Percentiles rank a stretch among this genome's conserved stretches.
Evolutionary conservation across 2,797 vertebrate genomes (phyloP).

Genomic region (Pantherophis alleghaniensis): DNA sequence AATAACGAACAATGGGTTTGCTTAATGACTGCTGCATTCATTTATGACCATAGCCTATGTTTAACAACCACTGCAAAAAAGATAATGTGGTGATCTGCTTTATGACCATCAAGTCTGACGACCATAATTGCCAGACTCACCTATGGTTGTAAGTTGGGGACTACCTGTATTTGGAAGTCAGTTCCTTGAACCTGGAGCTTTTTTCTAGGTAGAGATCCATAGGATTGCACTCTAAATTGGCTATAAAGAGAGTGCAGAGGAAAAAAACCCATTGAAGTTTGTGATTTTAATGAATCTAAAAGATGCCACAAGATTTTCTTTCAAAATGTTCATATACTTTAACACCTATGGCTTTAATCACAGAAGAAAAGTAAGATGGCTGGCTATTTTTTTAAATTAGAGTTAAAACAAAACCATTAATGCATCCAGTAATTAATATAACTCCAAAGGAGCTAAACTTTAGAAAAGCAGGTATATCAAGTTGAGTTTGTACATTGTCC

Average conservation of each 20-base stretch:
- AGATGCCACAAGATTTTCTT: background rate
- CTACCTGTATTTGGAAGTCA: background rate
- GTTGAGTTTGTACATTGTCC: background rate
- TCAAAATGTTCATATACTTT: slow-evolving; percentile 12
- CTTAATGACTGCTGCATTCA: background rate
- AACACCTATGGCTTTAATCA: background rate
- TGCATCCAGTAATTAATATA: background rate
- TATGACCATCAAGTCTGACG: background rate
- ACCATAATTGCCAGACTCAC: background rate
- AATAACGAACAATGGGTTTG: background rate
- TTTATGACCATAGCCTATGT: background rate
- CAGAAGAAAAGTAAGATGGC: background rate
- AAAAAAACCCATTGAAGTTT: background rate
- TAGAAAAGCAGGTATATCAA: background rate
- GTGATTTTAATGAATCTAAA: slow-evolving; percentile 8
- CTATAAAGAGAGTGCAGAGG: background rate
- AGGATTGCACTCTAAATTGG: background rate
- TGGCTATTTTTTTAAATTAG: background rate
- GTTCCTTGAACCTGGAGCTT: background rate
- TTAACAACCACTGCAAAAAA: background rate
- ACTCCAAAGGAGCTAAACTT: background rate
- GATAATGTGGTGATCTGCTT: background rate
- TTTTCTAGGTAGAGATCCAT: background rate
- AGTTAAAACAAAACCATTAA: background rate
- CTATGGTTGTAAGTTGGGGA: background rate